Evolutionary conservation across 2,113 vertebrate species (phyloP).

Genomic region (Cichladusa arquata): DNA sequence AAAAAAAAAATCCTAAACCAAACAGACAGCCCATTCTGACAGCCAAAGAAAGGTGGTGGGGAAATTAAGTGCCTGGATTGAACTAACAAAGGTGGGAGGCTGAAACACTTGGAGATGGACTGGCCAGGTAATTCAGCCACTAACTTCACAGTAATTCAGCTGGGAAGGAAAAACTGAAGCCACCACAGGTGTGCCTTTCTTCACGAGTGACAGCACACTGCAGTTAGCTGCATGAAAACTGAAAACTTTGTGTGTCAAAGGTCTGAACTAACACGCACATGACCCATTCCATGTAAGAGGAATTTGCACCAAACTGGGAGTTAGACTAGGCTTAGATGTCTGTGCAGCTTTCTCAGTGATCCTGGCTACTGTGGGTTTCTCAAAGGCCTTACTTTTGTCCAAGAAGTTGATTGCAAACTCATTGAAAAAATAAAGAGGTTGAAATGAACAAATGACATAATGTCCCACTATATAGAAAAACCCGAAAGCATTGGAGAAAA

Average conservation of each 20-base stretch:
- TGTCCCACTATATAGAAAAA: background rate
- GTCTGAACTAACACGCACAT: background rate
- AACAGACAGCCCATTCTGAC: background rate
- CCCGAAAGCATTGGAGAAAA: background rate
- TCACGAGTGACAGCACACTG: accelerated
- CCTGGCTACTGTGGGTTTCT: background rate
- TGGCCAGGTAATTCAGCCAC: background rate
- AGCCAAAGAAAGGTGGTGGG: background rate
- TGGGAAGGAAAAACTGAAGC: background rate
- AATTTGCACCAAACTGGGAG: background rate
- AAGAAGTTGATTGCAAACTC: background rate
- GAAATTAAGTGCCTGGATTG: background rate
- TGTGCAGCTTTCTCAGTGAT: background rate
- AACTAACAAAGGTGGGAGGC: background rate
- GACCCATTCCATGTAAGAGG: background rate
- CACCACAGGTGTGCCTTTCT: background rate
- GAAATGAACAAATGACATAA: background rate
- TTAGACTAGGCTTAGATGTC: background rate
- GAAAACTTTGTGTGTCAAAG: background rate
- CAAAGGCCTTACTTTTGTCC: background rate
- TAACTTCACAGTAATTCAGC: background rate
- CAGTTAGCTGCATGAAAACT: background rate
- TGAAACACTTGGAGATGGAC: background rate
- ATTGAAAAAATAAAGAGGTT: background rate
- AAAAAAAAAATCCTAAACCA: background rate